A percentile compares a stretch with the other conserved stretches of the same genome.
phyloP scores from a whole-genome alignment of 2,797 vertebrate species.

The Sebastes trivittatus region DNA sequence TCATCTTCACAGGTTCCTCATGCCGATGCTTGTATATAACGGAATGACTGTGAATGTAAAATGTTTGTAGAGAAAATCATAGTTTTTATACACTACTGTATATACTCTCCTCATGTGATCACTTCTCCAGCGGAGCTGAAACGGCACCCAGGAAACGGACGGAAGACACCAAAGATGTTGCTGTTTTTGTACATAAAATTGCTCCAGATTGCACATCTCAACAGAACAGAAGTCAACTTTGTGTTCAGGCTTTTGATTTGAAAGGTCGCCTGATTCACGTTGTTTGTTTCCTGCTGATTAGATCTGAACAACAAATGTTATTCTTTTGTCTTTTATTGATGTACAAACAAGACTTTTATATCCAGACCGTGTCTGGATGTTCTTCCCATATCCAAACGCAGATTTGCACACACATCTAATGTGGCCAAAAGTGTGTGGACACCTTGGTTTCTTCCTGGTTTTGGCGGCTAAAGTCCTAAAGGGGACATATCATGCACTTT shows the following conservation, averaged over 20 bases:
- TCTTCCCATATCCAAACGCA: too few relatives aligned
- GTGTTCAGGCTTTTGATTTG: conserved; percentile 4
- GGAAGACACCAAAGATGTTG: conserved; percentile 57
- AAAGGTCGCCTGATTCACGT: conserved; percentile 1
- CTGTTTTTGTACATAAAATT: conserved; percentile 17
- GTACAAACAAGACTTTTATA: too few relatives aligned
- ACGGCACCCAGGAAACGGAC: background rate
- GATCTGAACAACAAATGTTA: background rate
- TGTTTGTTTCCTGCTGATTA: background rate
- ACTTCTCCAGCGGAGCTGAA: conserved; percentile 15
- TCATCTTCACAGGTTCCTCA: conserved; percentile 23
- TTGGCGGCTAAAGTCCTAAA: too few relatives aligned
- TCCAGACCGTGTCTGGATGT: too few relatives aligned
- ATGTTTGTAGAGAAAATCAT: conserved; percentile 3
- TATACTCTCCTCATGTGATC: background rate
- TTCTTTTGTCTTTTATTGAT: too few relatives aligned
- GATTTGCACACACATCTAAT: too few relatives aligned
- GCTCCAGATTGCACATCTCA: background rate
- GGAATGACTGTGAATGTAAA: conserved; percentile 49
- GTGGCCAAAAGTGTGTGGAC: background rate
- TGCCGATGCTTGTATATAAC: conserved; percentile 29
- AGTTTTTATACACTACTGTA: conserved; percentile 16
- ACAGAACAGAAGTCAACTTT: background rate
- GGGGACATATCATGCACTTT: too few relatives aligned
- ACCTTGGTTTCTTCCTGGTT: background rate